Evolutionary conservation across 2,113 vertebrate genomes (phyloP), one percentile per base, ranked within the genome.

Genomic region (Phrynosoma blainvillii): DNA sequence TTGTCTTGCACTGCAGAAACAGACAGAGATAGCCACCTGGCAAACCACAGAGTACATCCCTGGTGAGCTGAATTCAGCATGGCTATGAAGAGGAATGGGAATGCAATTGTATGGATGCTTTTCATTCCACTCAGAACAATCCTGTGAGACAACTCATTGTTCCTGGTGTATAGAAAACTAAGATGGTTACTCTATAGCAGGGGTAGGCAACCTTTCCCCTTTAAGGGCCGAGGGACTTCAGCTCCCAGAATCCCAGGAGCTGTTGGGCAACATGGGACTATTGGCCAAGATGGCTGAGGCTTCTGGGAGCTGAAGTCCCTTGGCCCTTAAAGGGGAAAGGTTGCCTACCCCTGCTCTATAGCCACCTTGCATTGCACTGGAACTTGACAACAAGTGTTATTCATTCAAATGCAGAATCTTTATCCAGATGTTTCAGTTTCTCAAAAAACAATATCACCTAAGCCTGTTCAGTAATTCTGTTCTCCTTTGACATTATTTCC

Each of bases 401-500:
- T 32, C n/a, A 14, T 75, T 12, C 10, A 16, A 40, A 75, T 25
- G 20, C 47, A 75, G 30, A 66, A 66, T 2, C 66, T 21, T 54
- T 52, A 82, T 82, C 68, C n/a, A 54, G 52, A n/a, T 21, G 40
- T 30, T 42, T 70, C 18, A 73, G 7, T n/a, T 76, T 7, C 68
- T 32, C 30, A 21, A 10, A 52, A 16, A 80, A 71, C n/a, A 71
- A 52, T 5, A 21, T 65, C 3, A 32, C 25, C 2, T 52, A 47
- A 42, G 0, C 36, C 54, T 36, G 14, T 30, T 40, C 23, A 36
- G 27, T 16, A 77, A 54, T 70, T 68, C 62, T 68, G 52, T 47
- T 88, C 81, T 88, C 84, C 82, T 25, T 8, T 42, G 75, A 87
- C 85, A 42, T 42, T 84, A 71, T 59, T 89, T 84, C 80, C 84